Conservation (phyloP, 2,797 vertebrate species). For the Periparus ater region DNA sequence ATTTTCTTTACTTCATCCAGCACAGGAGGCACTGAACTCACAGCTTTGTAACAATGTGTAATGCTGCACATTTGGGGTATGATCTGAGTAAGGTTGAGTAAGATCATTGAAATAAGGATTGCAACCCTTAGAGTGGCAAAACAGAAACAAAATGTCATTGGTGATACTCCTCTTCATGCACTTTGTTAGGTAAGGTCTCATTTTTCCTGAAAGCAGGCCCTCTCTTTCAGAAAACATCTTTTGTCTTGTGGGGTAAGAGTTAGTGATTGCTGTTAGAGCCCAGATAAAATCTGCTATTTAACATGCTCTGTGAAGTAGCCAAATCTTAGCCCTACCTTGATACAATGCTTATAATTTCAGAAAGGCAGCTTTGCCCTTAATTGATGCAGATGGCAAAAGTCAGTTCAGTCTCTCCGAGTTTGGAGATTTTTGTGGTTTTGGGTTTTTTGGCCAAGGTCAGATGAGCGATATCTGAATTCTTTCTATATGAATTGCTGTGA, state of each 20-base stretch:
- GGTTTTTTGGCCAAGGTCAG: background rate
- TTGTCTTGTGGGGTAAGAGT: background rate
- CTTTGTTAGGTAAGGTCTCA: background rate
- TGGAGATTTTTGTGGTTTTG: background rate
- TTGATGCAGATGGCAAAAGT: background rate
- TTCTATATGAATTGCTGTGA: background rate
- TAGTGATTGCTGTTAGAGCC: background rate
- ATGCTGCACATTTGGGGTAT: background rate
- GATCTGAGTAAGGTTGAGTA: background rate
- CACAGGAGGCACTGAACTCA: background rate
- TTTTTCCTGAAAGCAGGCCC: background rate
- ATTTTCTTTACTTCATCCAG: background rate
- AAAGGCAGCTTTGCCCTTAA: background rate
- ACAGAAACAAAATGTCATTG: background rate
- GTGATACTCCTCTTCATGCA: background rate
- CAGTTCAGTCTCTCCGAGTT: background rate
- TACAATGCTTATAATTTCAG: background rate
- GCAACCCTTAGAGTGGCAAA: background rate
- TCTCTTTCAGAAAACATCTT: background rate
- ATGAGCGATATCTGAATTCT: background rate
- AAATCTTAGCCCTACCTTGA: background rate
- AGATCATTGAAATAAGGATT: background rate
- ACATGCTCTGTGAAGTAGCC: background rate
- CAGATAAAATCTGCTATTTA: background rate
- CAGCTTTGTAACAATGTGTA: background rate